Evolutionary conservation across 2,888 invertebrate genomes (phyloP).

Genomic region (Melitaea athalia): DNA sequence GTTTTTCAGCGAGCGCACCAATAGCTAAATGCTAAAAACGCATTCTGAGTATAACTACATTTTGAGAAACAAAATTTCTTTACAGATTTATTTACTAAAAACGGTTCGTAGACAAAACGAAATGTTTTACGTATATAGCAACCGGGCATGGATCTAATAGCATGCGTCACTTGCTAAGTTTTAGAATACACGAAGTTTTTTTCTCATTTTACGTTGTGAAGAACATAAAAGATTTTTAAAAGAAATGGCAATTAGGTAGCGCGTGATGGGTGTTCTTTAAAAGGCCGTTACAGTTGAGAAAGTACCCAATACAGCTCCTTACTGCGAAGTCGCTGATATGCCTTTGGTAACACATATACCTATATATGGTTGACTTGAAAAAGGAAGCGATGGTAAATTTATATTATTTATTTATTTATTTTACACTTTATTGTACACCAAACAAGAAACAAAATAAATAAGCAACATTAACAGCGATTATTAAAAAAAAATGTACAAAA

Average conservation of each 20-base stretch:
- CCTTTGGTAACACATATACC: not conserved
- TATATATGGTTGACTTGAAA: not conserved
- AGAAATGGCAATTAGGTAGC: not conserved
- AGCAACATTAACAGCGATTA: no score
- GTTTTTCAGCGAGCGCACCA: no score
- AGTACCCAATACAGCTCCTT: not conserved
- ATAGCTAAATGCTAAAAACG: no score
- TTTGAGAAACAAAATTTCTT: no score
- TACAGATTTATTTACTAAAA: no score
- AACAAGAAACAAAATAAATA: no score
- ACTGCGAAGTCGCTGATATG: not conserved
- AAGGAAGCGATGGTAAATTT: not conserved
- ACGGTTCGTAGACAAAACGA: no score
- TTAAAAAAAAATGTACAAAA: no score
- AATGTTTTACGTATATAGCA: no score
- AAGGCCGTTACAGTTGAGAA: slow-evolving; percentile 1
- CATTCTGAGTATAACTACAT: no score
- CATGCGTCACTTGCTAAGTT: not conserved
- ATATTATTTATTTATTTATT: not conserved
- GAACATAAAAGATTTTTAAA: slow-evolving; percentile 3
- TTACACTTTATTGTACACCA: no score
- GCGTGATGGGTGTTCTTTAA: slow-evolving; percentile 1
- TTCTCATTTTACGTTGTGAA: not conserved
- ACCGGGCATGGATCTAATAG: not conserved
- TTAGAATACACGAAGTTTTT: not conserved